Percentiles rank a stretch among this genome's conserved stretches.
Conservation (phyloP, 2,113 vertebrate species). For the Colinus virginianus region DNA sequence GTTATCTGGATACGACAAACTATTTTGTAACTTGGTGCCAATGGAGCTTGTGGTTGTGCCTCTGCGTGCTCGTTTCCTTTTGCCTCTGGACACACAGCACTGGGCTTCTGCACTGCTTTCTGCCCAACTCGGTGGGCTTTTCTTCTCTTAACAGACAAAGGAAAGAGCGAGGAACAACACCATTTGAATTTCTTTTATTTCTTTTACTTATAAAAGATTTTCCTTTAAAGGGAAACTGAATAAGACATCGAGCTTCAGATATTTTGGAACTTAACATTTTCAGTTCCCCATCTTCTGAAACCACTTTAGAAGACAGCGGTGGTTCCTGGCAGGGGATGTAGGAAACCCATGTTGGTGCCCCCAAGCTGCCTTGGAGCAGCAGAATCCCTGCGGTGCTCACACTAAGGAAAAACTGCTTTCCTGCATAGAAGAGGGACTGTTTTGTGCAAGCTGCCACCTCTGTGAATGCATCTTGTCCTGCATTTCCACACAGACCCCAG, state of each 20-base stretch:
- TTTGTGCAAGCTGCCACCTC: too few species aligned
- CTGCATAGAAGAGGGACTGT: neutral
- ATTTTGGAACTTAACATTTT: neutral
- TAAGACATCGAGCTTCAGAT: neutral
- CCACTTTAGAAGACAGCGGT: neutral
- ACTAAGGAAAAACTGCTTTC: neutral
- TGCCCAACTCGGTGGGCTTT: neutral
- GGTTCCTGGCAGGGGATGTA: neutral
- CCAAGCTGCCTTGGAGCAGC: neutral
- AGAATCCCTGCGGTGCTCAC: fast-evolving
- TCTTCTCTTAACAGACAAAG: neutral
- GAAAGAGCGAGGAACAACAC: neutral
- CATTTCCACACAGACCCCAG: neutral
- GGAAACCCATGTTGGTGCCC: neutral
- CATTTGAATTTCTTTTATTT: neutral
- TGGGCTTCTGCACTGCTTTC: neutral
- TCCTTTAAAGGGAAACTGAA: neutral
- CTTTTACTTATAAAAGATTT: neutral
- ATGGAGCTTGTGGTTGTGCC: neutral
- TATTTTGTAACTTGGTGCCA: neutral
- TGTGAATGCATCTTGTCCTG: fast-evolving
- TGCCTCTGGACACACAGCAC: neutral
- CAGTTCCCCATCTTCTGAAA: neutral
- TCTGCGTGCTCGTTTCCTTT: neutral
- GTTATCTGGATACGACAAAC: neutral